Evolutionary conservation across 2,113 vertebrate species (phyloP).

Genomic region (Scortum barcoo): DNA sequence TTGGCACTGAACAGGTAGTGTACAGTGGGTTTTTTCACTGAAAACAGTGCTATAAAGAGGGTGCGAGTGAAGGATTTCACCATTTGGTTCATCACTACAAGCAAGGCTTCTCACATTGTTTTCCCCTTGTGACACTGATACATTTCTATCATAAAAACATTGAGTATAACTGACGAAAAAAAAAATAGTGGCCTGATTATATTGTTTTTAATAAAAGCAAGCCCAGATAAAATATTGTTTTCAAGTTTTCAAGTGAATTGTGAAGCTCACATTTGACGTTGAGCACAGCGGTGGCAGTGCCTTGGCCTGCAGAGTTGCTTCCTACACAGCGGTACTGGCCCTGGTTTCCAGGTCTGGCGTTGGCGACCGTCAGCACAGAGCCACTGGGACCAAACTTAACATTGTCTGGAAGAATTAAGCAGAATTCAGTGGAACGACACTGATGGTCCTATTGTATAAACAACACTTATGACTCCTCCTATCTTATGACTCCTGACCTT

Average conservation of each 20-base stretch:
- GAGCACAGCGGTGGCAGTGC: slow-evolving; percentile 84
- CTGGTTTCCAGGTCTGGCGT: slow-evolving; percentile 85
- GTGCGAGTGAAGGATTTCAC: background rate
- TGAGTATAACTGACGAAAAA: no score
- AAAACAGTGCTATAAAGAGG: background rate
- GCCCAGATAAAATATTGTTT: no score
- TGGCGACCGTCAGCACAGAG: slow-evolving; percentile 86
- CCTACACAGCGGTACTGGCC: slow-evolving; percentile 92
- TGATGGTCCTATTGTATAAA: background rate
- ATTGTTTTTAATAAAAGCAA: no score
- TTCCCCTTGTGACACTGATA: background rate
- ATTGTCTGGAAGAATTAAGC: slow-evolving; percentile 84
- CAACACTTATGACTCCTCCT: background rate
- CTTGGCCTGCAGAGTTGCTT: slow-evolving; percentile 84
- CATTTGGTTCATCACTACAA: no score
- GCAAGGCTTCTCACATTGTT: background rate
- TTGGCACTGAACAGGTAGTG: background rate
- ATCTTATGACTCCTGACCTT: slow-evolving; percentile 51
- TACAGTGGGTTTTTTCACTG: background rate
- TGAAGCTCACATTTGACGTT: slow-evolving; percentile 88
- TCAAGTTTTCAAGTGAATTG: background rate
- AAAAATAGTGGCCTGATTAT: no score
- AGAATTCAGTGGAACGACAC: background rate
- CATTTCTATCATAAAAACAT: background rate
- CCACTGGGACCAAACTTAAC: slow-evolving; percentile 88